A percentile compares a stretch with the other conserved stretches of the same genome.
Evolutionary conservation across 2,113 vertebrate genomes (phyloP).

Genomic region (Sylvia atricapilla): DNA sequence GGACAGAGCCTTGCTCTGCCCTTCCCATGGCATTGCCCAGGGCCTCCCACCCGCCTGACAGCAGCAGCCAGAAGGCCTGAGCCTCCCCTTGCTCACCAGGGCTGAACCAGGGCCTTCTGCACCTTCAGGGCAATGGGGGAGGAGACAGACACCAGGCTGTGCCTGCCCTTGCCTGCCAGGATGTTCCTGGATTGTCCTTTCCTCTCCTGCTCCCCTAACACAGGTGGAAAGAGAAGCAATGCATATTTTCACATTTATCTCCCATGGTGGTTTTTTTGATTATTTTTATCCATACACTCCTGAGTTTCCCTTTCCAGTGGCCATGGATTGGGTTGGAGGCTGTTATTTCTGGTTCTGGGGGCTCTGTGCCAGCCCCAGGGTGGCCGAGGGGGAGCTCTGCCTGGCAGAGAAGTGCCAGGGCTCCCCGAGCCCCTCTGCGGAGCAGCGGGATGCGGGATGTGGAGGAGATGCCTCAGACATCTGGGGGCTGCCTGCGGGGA

Average conservation of each 20-base stretch:
- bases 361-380: background rate
- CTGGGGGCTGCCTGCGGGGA: conserved; percentile 9
- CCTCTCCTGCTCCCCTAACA: background rate
- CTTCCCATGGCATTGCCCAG: background rate
- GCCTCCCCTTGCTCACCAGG: background rate
- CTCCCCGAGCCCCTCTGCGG: background rate
- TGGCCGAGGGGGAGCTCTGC: background rate
- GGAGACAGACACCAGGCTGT: background rate
- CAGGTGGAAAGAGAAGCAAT: background rate
- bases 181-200: background rate
- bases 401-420: background rate
- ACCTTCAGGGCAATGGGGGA: background rate
- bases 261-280: background rate
- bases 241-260: background rate
- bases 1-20: background rate
- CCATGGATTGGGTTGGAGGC: background rate
- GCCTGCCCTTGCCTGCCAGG: background rate
- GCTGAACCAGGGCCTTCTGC: background rate
- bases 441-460: background rate
- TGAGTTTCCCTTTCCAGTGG: background rate
- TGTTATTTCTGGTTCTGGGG: background rate
- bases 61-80: background rate
- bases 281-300: background rate
- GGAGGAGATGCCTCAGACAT: conserved; percentile 41
- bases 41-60: background rate